Evolutionary conservation across 2,888 invertebrate genomes (phyloP).

Genomic region (Scaptodrosophila latifasciaeformis): DNA sequence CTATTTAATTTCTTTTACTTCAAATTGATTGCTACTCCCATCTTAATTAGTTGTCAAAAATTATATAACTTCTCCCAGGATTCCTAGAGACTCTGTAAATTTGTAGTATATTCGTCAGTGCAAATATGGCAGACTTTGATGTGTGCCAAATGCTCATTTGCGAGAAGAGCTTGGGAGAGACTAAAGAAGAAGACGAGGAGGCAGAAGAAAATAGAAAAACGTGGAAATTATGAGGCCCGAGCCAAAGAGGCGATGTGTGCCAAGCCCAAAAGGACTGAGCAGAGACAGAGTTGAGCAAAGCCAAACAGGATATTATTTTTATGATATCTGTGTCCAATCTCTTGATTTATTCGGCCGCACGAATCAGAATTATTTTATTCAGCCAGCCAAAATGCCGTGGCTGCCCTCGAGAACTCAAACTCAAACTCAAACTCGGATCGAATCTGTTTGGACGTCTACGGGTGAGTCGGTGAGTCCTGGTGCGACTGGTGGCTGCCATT

Average conservation of each 20-base stretch:
- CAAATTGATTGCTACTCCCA: no score
- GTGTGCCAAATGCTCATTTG: constrained; percentile 53
- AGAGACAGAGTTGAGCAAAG: constrained; percentile 12
- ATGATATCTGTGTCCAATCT: constrained; percentile 76
- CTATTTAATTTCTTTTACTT: no score
- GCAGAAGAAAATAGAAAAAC: constrained; percentile 27
- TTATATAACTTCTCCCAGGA: no score
- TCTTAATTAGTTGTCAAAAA: no score
- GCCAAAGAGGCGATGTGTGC: constrained; percentile 33
- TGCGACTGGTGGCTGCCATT: constrained; percentile 53
- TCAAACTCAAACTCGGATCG: background rate
- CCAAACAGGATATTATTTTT: constrained; percentile 72
- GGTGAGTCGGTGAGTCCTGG: background rate
- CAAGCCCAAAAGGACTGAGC: constrained; percentile 37
- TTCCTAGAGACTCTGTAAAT: no score
- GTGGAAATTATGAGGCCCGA: constrained; percentile 29
- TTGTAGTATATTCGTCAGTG: no score
- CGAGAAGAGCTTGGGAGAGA: no score
- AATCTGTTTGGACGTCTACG: constrained; percentile 3
- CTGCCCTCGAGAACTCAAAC: constrained; percentile 28
- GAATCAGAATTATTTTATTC: constrained; percentile 71
- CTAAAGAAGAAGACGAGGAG: no score
- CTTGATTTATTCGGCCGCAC: constrained; percentile 73
- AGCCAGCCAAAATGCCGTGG: constrained; percentile 13
- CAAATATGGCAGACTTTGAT: constrained; percentile 32